Evolutionary conservation across 2,113 vertebrate genomes (phyloP).

Genomic region (Istiophorus platypterus): DNA sequence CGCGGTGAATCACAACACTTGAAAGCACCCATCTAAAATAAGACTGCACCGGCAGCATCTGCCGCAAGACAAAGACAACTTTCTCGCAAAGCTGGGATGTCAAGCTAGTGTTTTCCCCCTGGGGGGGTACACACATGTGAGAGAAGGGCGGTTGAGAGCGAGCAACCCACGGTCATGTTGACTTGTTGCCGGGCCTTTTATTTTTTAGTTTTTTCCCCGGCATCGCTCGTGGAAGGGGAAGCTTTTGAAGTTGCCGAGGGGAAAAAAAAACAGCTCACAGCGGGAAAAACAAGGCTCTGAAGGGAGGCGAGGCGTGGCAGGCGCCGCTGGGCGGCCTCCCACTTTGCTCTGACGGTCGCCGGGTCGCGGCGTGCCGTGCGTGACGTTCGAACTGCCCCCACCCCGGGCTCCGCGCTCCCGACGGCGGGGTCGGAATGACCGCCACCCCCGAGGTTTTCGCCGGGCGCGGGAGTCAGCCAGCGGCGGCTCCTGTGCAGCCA

Average conservation of each 20-base stretch:
- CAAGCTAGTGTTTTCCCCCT: constrained; percentile 37
- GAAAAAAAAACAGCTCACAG: constrained; percentile 71
- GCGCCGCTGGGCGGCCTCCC: no score
- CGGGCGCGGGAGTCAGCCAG: no score
- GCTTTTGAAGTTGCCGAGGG: constrained; percentile 77
- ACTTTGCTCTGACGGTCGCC: no score
- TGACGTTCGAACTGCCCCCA: no score
- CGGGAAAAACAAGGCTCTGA: constrained; percentile 75
- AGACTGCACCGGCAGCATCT: constrained; percentile 21
- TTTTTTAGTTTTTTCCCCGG: no score
- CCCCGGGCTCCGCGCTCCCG: no score
- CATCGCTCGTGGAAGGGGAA: constrained; percentile 62
- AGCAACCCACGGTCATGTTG: constrained; percentile 70
- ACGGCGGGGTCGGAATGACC: no score
- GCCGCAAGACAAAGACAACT: constrained; percentile 42
- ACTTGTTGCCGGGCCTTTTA: constrained; percentile 68
- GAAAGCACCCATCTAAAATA: constrained; percentile 61
- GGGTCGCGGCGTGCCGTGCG: no score
- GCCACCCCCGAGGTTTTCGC: no score
- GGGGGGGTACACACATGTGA: no score
- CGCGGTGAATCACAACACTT: constrained; percentile 52
- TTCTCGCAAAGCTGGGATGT: constrained; percentile 45
- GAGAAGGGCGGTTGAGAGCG: constrained; percentile 32
- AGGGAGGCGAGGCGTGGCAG: constrained; percentile 62
- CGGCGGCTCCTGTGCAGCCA: no score